These are phyloP conservation scores for Delichon dasypus DNA, from an alignment of 2,797 vertebrate genomes.

Conservation along the genomic window DNA sequence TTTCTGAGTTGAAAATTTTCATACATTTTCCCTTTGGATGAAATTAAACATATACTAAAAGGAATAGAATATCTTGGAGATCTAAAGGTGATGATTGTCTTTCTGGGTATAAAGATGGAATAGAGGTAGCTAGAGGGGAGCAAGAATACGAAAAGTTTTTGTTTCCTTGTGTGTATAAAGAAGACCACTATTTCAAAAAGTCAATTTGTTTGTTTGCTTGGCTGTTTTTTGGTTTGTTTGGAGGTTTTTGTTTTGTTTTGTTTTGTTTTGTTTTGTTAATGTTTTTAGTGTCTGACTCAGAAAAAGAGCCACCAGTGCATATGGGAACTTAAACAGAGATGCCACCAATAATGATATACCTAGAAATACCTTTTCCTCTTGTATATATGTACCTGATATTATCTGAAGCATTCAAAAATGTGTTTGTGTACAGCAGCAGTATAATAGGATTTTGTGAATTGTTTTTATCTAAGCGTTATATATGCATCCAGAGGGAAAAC, in stretches of 20 bases:
- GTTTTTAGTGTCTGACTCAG: background rate
- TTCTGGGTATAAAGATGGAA: background rate
- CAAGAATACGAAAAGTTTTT: background rate
- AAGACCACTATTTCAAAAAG: background rate
- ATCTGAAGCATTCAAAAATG: constrained; percentile 60
- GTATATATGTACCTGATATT: constrained; percentile 58
- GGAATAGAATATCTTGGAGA: background rate
- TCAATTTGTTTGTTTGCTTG: background rate
- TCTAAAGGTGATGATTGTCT: background rate
- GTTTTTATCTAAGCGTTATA: constrained; percentile 69
- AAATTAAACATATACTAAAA: background rate
- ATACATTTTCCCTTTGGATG: background rate
- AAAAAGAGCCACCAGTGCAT: background rate
- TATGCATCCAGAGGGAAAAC: constrained; percentile 73
- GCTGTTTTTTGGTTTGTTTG: too few species aligned
- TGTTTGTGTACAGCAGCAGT: constrained; percentile 59
- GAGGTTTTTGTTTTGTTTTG: too few species aligned
- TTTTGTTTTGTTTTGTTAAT: background rate
- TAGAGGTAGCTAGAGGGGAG: background rate
- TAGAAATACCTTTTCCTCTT: constrained; percentile 52
- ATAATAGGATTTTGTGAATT: constrained; percentile 72
- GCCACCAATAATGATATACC: constrained; percentile 58
- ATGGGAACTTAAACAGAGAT: constrained; percentile 47
- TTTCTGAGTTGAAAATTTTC: background rate
- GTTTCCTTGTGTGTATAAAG: background rate